Conservation (phyloP, 2,888 invertebrate species). For the Nomada ruficornis region DNA sequence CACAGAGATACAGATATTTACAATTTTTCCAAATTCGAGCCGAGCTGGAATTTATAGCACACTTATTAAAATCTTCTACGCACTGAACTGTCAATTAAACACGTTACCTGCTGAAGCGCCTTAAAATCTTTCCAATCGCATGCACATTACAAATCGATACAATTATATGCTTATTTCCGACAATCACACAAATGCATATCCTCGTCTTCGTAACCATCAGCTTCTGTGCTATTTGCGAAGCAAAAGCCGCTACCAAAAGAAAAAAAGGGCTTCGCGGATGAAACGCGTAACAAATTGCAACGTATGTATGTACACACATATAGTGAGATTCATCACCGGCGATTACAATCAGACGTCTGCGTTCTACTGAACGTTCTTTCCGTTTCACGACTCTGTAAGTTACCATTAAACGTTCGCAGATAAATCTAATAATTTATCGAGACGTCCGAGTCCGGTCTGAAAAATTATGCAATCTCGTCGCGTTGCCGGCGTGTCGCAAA, state of each 20-base stretch:
- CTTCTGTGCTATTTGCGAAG: no score
- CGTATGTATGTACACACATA: background rate
- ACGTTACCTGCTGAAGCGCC: no score
- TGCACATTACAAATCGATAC: no score
- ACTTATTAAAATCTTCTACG: no score
- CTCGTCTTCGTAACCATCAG: background rate
- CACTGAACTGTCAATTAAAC: no score
- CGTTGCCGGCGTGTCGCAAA: background rate
- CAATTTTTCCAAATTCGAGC: no score
- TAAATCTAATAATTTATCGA: conserved; percentile 25
- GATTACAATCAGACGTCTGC: conserved; percentile 35
- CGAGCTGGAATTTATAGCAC: no score
- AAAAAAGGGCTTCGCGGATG: background rate
- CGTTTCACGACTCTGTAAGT: background rate
- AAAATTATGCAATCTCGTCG: conserved; percentile 19
- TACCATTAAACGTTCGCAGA: conserved; percentile 16
- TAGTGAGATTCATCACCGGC: conserved; percentile 24
- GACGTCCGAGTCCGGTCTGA: conserved; percentile 5
- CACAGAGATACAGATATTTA: no score
- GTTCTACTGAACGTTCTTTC: conserved; percentile 20
- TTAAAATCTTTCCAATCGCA: no score
- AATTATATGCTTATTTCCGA: no score
- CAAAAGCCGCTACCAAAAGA: background rate
- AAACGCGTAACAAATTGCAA: conserved; percentile 37
- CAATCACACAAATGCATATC: no score